Evolutionary conservation across 2,888 invertebrate genomes (phyloP).

Genomic region (Caenorhabditis sp.): DNA sequence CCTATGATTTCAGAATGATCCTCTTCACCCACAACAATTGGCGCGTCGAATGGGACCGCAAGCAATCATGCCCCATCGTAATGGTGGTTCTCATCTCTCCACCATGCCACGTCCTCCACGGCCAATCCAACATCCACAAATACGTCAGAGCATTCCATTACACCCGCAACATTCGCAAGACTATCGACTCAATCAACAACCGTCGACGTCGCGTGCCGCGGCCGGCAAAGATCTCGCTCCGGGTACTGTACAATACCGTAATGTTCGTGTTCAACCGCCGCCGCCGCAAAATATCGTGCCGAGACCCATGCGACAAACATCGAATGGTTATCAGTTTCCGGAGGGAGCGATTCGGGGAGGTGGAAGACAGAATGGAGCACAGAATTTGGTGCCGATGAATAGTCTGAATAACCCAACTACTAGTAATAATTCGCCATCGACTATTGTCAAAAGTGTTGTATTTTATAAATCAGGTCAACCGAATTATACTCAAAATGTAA

Average conservation of each 20-base stretch:
- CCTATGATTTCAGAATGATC: not conserved
- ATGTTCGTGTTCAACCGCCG: not conserved
- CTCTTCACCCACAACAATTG: not conserved
- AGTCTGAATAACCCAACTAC: not conserved
- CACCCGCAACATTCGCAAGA: slow-evolving; percentile 3
- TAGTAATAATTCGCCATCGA: not conserved
- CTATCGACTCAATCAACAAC: not conserved
- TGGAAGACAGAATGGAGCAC: slow-evolving; percentile 8
- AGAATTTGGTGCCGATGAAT: not conserved
- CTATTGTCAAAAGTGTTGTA: too few species aligned
- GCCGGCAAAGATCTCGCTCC: slow-evolving; percentile 7
- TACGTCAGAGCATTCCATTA: not conserved
- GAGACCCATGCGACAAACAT: slow-evolving; percentile 6
- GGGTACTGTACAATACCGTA: not conserved
- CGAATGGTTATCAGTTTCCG: slow-evolving; percentile 21
- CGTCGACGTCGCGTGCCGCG: slow-evolving; percentile 13
- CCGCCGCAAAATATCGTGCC: not conserved
- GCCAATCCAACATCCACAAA: not conserved
- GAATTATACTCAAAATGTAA: too few species aligned
- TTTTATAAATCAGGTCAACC: too few species aligned
- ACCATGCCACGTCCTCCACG: not conserved
- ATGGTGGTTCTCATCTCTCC: not conserved
- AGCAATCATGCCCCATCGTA: not conserved
- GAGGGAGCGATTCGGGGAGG: slow-evolving; percentile 25
- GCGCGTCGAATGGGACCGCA: not conserved